These are phyloP conservation scores for Lacerta viridis DNA, from an alignment of 2,797 vertebrate genomes.

Conservation along the genomic window DNA sequence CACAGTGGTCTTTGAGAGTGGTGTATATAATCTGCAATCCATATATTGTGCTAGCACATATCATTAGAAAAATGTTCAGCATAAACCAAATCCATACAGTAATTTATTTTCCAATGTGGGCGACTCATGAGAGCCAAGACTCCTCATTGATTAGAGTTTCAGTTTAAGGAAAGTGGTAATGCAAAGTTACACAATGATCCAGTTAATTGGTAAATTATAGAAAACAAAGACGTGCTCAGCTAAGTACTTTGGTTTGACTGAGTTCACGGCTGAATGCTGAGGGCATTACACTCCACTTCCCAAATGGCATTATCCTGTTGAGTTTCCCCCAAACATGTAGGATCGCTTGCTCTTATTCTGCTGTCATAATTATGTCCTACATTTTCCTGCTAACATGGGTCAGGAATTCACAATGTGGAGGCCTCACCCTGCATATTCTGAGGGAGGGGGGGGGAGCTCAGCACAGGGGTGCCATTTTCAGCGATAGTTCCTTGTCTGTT, in stretches of 20 bases:
- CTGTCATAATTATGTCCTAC: background rate
- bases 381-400: background rate
- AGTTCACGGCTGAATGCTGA: background rate
- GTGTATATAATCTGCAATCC: constrained; percentile 16
- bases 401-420: background rate
- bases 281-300: background rate
- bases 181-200: constrained; percentile 20
- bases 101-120: constrained; percentile 22
- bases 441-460: background rate
- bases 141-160: constrained; percentile 20
- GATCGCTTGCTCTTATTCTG: background rate
- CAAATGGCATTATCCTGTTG: background rate
- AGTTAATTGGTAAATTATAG: background rate
- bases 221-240: background rate
- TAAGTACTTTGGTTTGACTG: background rate
- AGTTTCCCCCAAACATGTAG: background rate
- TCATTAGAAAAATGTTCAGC: constrained; percentile 27
- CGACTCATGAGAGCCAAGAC: background rate
- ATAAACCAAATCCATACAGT: constrained; percentile 19
- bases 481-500: too few species aligned
- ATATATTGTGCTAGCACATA: background rate
- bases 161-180: constrained; percentile 12
- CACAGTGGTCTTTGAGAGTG: background rate
- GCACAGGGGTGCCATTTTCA: background rate
- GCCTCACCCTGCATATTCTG: background rate